These are phyloP conservation scores for Sparus aurata DNA, from an alignment of 2,797 vertebrate species.

Conservation along the genomic window DNA sequence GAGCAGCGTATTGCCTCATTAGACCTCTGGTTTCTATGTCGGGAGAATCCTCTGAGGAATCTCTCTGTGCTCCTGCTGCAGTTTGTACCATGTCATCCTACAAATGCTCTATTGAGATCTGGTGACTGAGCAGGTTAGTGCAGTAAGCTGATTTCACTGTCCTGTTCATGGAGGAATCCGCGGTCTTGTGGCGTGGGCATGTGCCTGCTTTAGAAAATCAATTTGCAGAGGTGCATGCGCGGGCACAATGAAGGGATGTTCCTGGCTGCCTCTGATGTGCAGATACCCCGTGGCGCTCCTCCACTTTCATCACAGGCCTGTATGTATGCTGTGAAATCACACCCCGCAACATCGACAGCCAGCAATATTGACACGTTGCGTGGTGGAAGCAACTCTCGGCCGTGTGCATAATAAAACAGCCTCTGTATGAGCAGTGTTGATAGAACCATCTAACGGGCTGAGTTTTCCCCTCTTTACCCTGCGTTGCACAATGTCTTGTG, in stretches of 20 bases:
- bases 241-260: constrained; percentile 62
- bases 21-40: constrained; percentile 31
- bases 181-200: constrained; percentile 48
- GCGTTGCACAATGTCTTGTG: constrained; percentile 19
- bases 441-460: constrained; percentile 17
- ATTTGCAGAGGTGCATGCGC: constrained; percentile 57
- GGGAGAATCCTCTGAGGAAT: constrained; percentile 25
- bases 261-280: constrained; percentile 63
- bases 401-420: constrained; percentile 33
- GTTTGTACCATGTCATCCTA: constrained; percentile 47
- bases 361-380: constrained; percentile 52
- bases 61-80: constrained; percentile 33
- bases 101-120: constrained; percentile 53
- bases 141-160: constrained; percentile 60
- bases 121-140: constrained; percentile 60
- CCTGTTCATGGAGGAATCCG: constrained; percentile 47
- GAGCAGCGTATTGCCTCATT: constrained; percentile 39
- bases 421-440: constrained; percentile 32
- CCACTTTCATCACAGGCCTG: constrained; percentile 63
- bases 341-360: constrained; percentile 45
- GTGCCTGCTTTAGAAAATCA: constrained; percentile 65
- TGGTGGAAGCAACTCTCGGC: constrained; percentile 19
- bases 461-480: constrained; percentile 25
- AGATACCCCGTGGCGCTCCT: constrained; percentile 59
- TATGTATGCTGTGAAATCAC: constrained; percentile 62